Conservation (phyloP, 2,797 vertebrate species). For the Percopsis omiscomaycus region DNA sequence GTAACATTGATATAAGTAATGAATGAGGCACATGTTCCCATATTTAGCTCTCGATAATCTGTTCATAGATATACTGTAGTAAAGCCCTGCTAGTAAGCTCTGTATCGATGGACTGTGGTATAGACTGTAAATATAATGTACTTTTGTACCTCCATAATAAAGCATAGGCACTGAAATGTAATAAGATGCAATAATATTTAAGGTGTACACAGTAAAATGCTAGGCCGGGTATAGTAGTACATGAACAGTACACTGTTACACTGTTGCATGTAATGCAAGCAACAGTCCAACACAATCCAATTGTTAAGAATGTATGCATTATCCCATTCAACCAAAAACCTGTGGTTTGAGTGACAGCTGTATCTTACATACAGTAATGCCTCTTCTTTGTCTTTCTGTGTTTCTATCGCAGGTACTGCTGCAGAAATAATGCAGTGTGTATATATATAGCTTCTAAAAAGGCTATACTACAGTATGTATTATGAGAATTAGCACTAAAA, state of each 20-base stretch:
- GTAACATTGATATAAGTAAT: constrained; percentile 38
- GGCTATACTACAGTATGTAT: background rate
- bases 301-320: too few species aligned
- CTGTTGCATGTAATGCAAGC: background rate
- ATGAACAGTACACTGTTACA: background rate
- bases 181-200: too few species aligned
- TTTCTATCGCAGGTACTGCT: too few species aligned
- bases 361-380: background rate
- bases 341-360: too few species aligned
- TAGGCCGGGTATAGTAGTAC: background rate
- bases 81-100: constrained; percentile 29
- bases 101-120: constrained; percentile 24
- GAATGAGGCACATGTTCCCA: constrained; percentile 36
- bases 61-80: constrained; percentile 24
- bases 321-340: too few species aligned
- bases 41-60: constrained; percentile 36
- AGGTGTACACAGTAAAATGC: too few species aligned
- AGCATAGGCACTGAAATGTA: too few species aligned
- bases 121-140: background rate
- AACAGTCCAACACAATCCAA: background rate
- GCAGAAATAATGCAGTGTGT: background rate
- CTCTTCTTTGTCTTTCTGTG: background rate
- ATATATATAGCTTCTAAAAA: background rate
- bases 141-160: too few species aligned
- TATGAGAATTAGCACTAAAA: background rate